Percentiles rank a stretch among this genome's conserved stretches.
Conservation (phyloP, 2,797 vertebrate species). For the Potorous gilbertii region DNA sequence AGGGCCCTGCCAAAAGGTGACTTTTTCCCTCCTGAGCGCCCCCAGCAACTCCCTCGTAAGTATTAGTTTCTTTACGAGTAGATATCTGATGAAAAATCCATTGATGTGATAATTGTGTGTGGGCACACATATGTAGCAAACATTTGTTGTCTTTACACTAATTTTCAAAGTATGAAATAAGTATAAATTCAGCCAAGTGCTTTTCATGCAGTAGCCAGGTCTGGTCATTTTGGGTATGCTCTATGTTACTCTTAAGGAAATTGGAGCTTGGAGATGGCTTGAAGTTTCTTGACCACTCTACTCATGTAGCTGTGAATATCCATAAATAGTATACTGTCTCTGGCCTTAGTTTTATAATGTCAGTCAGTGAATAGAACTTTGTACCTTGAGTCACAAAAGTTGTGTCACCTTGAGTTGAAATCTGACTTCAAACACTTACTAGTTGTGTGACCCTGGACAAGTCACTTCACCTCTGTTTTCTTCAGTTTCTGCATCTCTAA, state of each 20-base stretch:
- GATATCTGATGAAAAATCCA: background rate
- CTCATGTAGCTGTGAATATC: background rate
- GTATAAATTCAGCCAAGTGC: background rate
- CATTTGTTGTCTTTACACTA: background rate
- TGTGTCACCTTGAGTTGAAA: background rate
- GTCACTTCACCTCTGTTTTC: too few relatives aligned
- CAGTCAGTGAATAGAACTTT: background rate
- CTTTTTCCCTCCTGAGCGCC: constrained; percentile 94
- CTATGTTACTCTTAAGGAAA: background rate
- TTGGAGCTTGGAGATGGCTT: background rate
- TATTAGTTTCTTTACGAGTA: constrained; percentile 57
- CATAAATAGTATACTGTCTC: background rate
- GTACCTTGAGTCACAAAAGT: background rate
- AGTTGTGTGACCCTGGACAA: too few relatives aligned
- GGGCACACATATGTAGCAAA: background rate
- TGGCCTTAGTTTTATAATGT: background rate
- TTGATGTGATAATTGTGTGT: background rate
- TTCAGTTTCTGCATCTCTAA: too few relatives aligned
- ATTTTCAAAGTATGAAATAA: constrained; percentile 17
- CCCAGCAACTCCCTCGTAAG: constrained; percentile 95
- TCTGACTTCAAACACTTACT: background rate
- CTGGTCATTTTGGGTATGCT: background rate
- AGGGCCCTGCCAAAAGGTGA: constrained; percentile 97
- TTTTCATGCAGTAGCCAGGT: background rate
- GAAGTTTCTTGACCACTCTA: background rate